These are phyloP conservation scores for Bruchidius siliquastri DNA, from an alignment of 2,888 invertebrate genomes.

Conservation along the genomic window DNA sequence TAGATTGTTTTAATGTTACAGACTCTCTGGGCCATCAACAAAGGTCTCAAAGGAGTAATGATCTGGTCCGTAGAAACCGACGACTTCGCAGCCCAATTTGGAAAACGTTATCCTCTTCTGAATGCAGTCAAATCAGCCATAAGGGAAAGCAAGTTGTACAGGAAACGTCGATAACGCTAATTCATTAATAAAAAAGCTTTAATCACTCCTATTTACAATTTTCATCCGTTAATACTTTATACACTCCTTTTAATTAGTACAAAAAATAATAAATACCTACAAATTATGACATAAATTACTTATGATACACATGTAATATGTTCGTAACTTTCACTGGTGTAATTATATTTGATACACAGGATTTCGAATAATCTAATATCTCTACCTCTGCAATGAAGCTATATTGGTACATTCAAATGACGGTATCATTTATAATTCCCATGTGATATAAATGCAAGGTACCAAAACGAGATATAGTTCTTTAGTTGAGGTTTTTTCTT, in stretches of 20 bases:
- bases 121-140: constrained; percentile 33
- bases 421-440: not conserved
- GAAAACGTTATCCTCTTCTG: constrained; percentile 38
- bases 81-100: constrained; percentile 46
- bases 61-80: constrained; percentile 54
- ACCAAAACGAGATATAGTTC: too few species aligned
- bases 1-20: too few species aligned
- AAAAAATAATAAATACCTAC: not conserved
- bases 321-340: not conserved
- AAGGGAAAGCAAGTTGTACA: not conserved
- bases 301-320: not conserved
- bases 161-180: not conserved
- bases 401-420: not conserved
- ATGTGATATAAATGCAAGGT: not conserved
- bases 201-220: not conserved
- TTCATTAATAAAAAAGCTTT: not conserved
- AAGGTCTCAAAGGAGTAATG: constrained; percentile 50
- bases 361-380: not conserved
- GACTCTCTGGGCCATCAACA: constrained; percentile 39
- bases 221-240: not conserved
- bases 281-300: not conserved
- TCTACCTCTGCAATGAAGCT: not conserved
- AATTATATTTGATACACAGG: not conserved
- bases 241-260: not conserved
- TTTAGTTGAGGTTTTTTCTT: too few species aligned